Evolutionary conservation across 2,888 invertebrate genomes (phyloP).

Genomic region (Baronia brevicornis): DNA sequence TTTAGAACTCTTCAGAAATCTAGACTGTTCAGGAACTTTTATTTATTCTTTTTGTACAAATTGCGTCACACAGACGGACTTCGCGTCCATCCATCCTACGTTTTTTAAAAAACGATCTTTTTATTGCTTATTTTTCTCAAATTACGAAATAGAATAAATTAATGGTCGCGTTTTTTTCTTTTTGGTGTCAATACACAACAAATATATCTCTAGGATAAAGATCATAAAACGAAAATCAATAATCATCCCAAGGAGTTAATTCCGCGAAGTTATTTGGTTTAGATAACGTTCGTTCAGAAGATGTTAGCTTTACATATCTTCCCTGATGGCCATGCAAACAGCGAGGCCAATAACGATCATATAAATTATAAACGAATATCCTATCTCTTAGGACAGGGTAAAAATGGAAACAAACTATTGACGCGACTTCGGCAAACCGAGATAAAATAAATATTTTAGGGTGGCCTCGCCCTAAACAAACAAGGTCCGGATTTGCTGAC

Average conservation of each 20-base stretch:
- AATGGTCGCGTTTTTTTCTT: no score
- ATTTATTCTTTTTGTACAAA: no score
- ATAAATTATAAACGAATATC: constrained; percentile 66
- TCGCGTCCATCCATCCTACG: no score
- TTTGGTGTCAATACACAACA: constrained; percentile 30
- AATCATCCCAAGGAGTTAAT: constrained; percentile 43
- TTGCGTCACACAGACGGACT: no score
- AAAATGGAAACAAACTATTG: constrained; percentile 71
- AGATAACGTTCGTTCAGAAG: constrained; percentile 62
- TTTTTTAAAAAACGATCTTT: no score
- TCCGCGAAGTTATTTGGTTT: constrained; percentile 64
- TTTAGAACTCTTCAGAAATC: no score
- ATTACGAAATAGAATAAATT: no score
- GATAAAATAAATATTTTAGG: constrained; percentile 76
- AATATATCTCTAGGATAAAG: constrained; percentile 44
- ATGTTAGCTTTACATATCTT: constrained; percentile 66
- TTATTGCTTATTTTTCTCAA: no score
- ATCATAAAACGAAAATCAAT: constrained; percentile 52
- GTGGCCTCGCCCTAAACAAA: constrained; percentile 74
- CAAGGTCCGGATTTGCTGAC: constrained; percentile 72
- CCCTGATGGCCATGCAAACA: constrained; percentile 50
- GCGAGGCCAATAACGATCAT: constrained; percentile 43
- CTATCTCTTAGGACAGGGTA: constrained; percentile 59
- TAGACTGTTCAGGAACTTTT: no score
- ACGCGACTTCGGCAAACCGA: constrained; percentile 73